Evolutionary conservation across 1,140 invertebrate species (phyloP), one percentile per base, ranked within the genome.

Genomic region (Dolichoris vasculosae): DNA sequence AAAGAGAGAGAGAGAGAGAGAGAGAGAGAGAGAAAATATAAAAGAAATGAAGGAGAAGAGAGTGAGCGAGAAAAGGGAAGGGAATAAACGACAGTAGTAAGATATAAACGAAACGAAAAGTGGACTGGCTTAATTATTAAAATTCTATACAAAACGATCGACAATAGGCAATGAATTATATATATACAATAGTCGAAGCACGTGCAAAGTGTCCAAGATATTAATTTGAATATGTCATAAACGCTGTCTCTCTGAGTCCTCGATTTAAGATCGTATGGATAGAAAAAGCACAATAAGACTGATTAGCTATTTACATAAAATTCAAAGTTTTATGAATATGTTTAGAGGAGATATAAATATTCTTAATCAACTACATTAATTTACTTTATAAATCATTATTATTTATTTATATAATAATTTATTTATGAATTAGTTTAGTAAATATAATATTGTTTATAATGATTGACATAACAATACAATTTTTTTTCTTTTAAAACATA

Each of bases 91-190:
- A 35, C 15, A 20, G 17, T 4, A 20, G 69, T 30, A 38, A 73
- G 17, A 35, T 15, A 30, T 35, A 0, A 48, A 13, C 4, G 73
- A n/a, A 2, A 20, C 2, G 23, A 23, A 30, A 59, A 46, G 6
- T 30, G 30, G 73, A 76, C 43, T n/a, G n/a, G n/a, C n/a, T n/a
- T n/a, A 76, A 48, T 76, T 76, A 76, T 76, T 43, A 76, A 76
- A 43, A 48, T 46, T 9, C 73, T n/a, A 0, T 8, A 30, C 0
- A 9, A 11, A 46, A 48, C n/a, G 48, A 48, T 76, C n/a, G 73
- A 43, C 26, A 15, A 8, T 48, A 76, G 73, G 48, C 30, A 48
- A 6, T 48, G 73, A n/a, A 48, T 26, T 51, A 51, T 17, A 26
- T 3, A 26, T 55, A 59, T 59, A 59, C 26, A 15, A 59, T 2